phyloP scores from a whole-genome alignment of 35 echinoderm and acorn worm genomes.

The Apostichopus japonicus region DNA sequence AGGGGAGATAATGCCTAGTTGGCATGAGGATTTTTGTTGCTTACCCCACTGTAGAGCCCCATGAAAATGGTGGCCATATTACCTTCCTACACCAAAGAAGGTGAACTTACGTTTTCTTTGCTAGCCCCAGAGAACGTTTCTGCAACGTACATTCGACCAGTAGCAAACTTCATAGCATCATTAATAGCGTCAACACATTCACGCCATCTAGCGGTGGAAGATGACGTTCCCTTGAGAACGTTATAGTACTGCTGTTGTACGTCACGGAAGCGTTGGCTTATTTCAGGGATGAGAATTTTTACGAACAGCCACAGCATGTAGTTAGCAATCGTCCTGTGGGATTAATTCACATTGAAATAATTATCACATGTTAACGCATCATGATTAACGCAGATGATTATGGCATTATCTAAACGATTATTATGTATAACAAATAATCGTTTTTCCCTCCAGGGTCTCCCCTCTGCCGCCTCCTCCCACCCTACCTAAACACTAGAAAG shows the following conservation, averaged over 20 bases:
- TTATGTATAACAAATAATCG: too few species aligned
- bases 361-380: background rate
- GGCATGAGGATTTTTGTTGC: too few species aligned
- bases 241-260: constrained; percentile 62
- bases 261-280: constrained; percentile 69
- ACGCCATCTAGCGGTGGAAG: constrained; percentile 67
- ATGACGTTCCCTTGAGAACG: constrained; percentile 58
- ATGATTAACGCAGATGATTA: background rate
- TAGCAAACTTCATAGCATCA: constrained; percentile 69
- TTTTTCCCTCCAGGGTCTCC: too few species aligned
- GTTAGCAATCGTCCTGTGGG: constrained; percentile 60
- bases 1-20: too few species aligned
- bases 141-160: constrained; percentile 77
- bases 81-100: background rate
- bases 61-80: too few species aligned
- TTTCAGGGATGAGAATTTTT: constrained; percentile 48
- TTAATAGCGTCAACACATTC: constrained; percentile 70
- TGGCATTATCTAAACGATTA: too few species aligned
- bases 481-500: too few species aligned
- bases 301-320: constrained; percentile 82
- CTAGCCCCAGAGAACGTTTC: constrained; percentile 71
- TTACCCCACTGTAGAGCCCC: too few species aligned
- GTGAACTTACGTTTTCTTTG: constrained; percentile 77
- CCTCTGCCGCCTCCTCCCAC: too few species aligned
- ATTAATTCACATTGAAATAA: background rate